phyloP scores from a whole-genome alignment of 2,113 vertebrate genomes.

The Eleginops maclovinus region DNA sequence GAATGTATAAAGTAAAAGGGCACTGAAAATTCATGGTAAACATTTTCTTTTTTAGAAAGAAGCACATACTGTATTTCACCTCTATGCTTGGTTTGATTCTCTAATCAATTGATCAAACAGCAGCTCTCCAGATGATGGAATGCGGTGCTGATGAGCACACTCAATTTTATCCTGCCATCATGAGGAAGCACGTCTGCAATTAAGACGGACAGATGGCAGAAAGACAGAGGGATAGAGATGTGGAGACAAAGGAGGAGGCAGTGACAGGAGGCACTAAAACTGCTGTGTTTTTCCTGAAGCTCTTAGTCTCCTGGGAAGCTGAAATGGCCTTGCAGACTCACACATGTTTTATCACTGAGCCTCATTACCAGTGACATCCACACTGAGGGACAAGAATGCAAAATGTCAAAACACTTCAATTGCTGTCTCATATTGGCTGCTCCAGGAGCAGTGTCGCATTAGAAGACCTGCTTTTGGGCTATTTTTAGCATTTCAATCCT shows the following conservation, averaged over 20 bases:
- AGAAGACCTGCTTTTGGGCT: slow-evolving; percentile 45
- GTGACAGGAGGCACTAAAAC: slow-evolving; percentile 57
- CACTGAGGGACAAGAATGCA: slow-evolving; percentile 64
- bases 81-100: slow-evolving; percentile 65
- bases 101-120: slow-evolving; percentile 77
- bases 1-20: slow-evolving; percentile 12
- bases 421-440: slow-evolving; percentile 51
- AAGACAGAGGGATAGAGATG: slow-evolving; percentile 49
- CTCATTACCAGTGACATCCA: slow-evolving; percentile 72
- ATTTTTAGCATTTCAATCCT: slow-evolving; percentile 43
- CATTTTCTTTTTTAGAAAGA: slow-evolving; percentile 58
- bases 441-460: slow-evolving; percentile 7
- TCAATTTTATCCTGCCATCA: slow-evolving; percentile 61
- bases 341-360: slow-evolving; percentile 69
- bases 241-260: slow-evolving; percentile 39
- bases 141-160: slow-evolving; percentile 66
- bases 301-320: slow-evolving; percentile 56
- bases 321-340: slow-evolving; percentile 30
- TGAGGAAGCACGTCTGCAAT: slow-evolving; percentile 67
- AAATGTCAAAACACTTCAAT: slow-evolving; percentile 71
- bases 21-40: not conserved
- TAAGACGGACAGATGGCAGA: slow-evolving; percentile 78
- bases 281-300: slow-evolving; percentile 38
- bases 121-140: slow-evolving; percentile 67
- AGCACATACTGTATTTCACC: slow-evolving; percentile 54